Evolutionary conservation across 2,888 invertebrate genomes (phyloP), one percentile per base, ranked within the genome.

Genomic region (Mythimna pallens): DNA sequence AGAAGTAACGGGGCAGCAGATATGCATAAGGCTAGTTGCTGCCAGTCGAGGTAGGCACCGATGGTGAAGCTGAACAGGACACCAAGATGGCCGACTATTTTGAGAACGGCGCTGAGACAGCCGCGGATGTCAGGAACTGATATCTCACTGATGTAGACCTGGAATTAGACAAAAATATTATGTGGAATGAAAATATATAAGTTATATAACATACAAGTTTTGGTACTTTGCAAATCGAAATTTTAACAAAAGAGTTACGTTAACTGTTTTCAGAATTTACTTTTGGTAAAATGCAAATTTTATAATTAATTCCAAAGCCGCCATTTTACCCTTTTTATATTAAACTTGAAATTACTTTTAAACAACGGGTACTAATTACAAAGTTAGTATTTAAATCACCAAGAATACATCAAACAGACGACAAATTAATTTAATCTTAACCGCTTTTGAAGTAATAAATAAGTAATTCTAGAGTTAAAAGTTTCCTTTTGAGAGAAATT

Each of bases 61-160:
- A 98, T 97, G 71, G 98, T 97, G 94, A 98, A 99, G 67, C 98
- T 98, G 89, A 98, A 97, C 50, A 99, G 96, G 20, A 99, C 98
- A 43, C 99, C 99, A 50, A 98, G 97, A 91, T 98, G 98, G 25
- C 98, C 98, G 80, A 98, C 98, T 82, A 99, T 97, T 93, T 99
- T 99, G 80, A 98, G 97, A 76, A 98, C 97, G 8, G 98, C 98
- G 90, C 98, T 98, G 72, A 99, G 96, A 84, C 98, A 98, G 40
- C 99, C 99, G 43, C 99, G 97, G 82, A 98, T 98, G 78, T 98
- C 98, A 3, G 98, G 98, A 34, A 98, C 98, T 40, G 99, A 98
- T 89, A 99, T 98, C 95, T 99, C 99, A 89, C 98, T 98, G 89
- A 99, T 98, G 96, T 99, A 99, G 30, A 99, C 98, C 97, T 97